These are phyloP conservation scores for Smittia sp. DNA, from an alignment of 2,888 invertebrate species.

Conservation along the genomic window DNA sequence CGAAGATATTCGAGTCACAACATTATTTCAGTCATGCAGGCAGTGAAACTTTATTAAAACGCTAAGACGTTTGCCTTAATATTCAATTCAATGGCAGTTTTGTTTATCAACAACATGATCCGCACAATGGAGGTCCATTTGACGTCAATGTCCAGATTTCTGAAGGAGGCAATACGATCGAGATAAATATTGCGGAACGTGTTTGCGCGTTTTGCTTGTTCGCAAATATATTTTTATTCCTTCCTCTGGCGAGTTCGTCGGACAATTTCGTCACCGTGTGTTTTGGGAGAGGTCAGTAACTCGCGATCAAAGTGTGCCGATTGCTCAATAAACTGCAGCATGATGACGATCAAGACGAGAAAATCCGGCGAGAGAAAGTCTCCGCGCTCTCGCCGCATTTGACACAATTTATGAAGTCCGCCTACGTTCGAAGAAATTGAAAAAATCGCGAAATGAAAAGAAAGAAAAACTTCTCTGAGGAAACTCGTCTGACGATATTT, in stretches of 20 bases:
- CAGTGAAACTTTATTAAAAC: too few relatives aligned
- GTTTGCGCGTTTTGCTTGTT: not conserved
- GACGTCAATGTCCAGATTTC: not conserved
- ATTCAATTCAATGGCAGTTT: not conserved
- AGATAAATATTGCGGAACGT: not conserved
- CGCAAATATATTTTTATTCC: constrained; percentile 1
- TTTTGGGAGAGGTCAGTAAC: too few relatives aligned
- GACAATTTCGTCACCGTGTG: not conserved
- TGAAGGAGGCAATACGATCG: not conserved
- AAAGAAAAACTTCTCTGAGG: constrained; percentile 21
- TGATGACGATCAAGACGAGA: too few relatives aligned
- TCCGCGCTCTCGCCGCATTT: too few relatives aligned
- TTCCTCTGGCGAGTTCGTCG: not conserved
- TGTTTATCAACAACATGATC: not conserved
- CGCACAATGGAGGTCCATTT: not conserved
- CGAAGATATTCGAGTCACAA: too few relatives aligned
- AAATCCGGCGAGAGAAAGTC: too few relatives aligned
- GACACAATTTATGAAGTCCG: too few relatives aligned
- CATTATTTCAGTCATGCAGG: too few relatives aligned
- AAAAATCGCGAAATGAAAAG: not conserved
- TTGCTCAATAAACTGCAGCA: too few relatives aligned
- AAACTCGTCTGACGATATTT: not conserved
- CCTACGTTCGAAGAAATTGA: not conserved
- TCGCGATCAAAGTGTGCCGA: too few relatives aligned
- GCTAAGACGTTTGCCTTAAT: not conserved